A percentile compares a stretch with the other conserved stretches of the same genome.
phyloP scores from a whole-genome alignment of 2,888 invertebrate species.

The Ormyrus pomaceus region DNA sequence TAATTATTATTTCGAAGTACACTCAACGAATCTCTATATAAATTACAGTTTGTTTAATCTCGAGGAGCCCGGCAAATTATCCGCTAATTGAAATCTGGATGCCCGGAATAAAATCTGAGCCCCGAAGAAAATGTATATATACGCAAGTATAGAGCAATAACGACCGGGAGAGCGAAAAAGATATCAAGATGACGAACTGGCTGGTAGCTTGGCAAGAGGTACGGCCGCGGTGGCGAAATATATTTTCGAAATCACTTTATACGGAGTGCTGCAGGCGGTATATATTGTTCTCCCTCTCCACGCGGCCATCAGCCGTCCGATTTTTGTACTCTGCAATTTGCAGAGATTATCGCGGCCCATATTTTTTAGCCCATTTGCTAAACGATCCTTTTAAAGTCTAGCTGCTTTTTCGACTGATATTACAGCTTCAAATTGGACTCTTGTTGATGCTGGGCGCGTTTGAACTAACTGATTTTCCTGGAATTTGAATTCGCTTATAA shows the following conservation, averaged over 20 bases:
- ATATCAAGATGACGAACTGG: neutral
- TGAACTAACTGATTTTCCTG: too few relatives aligned
- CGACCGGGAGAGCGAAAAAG: neutral
- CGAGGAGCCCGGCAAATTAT: too few relatives aligned
- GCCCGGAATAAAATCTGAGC: too few relatives aligned
- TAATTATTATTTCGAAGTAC: too few relatives aligned
- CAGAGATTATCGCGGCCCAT: slow-evolving; percentile 38
- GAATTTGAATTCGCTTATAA: too few relatives aligned
- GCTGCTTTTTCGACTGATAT: neutral
- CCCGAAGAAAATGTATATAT: too few relatives aligned
- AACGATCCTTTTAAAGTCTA: too few relatives aligned
- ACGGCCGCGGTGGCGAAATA: neutral
- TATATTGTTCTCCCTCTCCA: neutral
- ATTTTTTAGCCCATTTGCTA: too few relatives aligned
- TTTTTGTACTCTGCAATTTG: slow-evolving; percentile 46
- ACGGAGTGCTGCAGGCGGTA: slow-evolving; percentile 15
- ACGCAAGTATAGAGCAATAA: too few relatives aligned
- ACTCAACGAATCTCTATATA: too few relatives aligned
- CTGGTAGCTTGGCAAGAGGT: neutral
- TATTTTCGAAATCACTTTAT: slow-evolving; percentile 48
- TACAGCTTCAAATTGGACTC: neutral
- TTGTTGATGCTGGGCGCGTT: neutral
- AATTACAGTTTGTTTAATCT: too few relatives aligned
- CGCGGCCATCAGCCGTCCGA: slow-evolving; percentile 29
- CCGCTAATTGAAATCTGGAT: too few relatives aligned